A percentile compares a stretch with the other conserved stretches of the same genome.
Conservation (phyloP, 2,888 invertebrate species). For the Phortica okadai region DNA sequence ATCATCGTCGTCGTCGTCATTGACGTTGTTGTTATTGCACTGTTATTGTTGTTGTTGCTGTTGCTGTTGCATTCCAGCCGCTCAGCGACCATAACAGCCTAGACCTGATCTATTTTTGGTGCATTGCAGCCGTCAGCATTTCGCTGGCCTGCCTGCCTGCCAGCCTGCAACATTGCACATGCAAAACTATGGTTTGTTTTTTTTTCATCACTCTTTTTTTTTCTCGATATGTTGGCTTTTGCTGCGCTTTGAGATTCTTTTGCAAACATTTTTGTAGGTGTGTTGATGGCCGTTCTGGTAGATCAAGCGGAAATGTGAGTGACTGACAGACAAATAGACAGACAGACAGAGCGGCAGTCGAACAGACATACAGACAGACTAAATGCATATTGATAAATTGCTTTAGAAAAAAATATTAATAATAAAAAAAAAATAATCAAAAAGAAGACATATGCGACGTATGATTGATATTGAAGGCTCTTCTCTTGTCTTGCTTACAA, state of each 20-base stretch:
- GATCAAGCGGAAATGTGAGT: conserved; percentile 72
- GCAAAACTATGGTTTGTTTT: conserved; percentile 23
- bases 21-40: conserved; percentile 27
- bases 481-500: no score
- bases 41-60: conserved; percentile 10
- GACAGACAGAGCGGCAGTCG: conserved; percentile 30
- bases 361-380: not conserved
- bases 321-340: conserved; percentile 58
- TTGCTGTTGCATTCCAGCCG: conserved; percentile 58
- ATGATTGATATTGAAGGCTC: conserved; percentile 56
- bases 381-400: not conserved
- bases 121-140: conserved; percentile 25
- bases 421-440: no score
- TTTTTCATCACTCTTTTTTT: not conserved
- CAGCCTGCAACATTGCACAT: conserved; percentile 24
- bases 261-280: conserved; percentile 38
- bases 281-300: conserved; percentile 71
- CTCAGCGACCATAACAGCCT: conserved; percentile 69
- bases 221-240: conserved; percentile 35
- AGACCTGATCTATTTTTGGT: conserved; percentile 71
- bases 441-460: conserved; percentile 43
- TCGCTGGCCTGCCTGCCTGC: conserved; percentile 21
- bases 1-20: conserved; percentile 34
- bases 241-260: conserved; percentile 40
- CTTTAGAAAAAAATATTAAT: not conserved